Percentiles rank a stretch among this genome's conserved stretches.
phyloP scores from a whole-genome alignment of 2,113 vertebrate species.

The Xiphorhynchus elegans region DNA sequence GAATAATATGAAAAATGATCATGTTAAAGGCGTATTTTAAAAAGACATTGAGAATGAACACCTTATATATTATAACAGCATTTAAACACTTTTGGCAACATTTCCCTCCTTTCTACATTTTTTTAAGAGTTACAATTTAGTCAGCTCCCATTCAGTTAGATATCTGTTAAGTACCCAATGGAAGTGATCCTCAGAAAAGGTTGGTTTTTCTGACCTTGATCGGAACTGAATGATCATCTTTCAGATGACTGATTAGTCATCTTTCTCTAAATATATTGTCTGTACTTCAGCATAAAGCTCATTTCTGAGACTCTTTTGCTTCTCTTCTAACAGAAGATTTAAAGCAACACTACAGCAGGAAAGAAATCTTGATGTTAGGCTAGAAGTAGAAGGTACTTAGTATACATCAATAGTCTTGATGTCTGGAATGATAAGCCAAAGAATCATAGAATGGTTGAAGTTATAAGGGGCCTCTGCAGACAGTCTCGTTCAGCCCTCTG shows the following conservation, averaged over 20 bases:
- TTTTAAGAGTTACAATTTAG: not conserved
- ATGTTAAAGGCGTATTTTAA: not conserved
- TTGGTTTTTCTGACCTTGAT: not conserved
- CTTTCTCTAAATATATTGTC: not conserved
- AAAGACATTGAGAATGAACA: not conserved
- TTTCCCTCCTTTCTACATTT: not conserved
- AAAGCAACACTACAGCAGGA: not conserved
- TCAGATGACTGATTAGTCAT: not conserved
- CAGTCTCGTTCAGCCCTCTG: rapidly evolving
- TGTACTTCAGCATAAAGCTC: not conserved
- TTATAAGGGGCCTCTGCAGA: not conserved
- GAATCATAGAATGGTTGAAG: not conserved
- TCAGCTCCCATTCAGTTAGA: not conserved
- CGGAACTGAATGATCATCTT: not conserved
- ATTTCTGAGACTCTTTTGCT: not conserved
- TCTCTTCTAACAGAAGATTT: not conserved
- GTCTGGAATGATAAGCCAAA: not conserved
- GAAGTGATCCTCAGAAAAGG: not conserved
- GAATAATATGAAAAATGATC: not conserved
- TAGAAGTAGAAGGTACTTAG: not conserved
- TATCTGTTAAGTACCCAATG: not conserved
- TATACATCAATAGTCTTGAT: rapidly evolving
- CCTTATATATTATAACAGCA: not conserved
- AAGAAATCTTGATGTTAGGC: not conserved
- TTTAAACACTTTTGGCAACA: not conserved